Conservation (phyloP, 1,140 invertebrate genomes). For the Chironomus tepperi region DNA sequence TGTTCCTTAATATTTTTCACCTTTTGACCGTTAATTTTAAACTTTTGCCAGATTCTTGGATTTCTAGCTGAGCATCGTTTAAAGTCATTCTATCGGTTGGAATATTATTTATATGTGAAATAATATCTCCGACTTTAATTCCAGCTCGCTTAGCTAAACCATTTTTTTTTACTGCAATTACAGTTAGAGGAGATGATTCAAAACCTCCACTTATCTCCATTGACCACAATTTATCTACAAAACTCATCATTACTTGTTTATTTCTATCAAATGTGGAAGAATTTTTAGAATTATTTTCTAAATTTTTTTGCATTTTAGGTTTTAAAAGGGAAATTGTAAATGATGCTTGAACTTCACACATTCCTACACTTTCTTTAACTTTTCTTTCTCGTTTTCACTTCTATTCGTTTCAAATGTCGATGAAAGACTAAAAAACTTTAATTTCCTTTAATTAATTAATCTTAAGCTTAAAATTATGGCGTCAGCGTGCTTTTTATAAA, state of each 20-base stretch:
- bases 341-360: background rate
- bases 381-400: background rate
- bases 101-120: constrained; percentile 37
- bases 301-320: background rate
- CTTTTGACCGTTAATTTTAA: constrained; percentile 37
- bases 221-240: constrained; percentile 38
- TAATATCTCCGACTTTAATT: constrained; percentile 38
- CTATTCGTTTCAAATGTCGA: background rate
- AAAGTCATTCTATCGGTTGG: constrained; percentile 37
- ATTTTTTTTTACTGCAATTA: constrained; percentile 34
- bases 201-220: constrained; percentile 38
- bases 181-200: constrained; percentile 38
- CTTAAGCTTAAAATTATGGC: background rate
- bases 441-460: background rate
- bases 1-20: constrained; percentile 29
- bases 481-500: background rate
- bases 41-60: constrained; percentile 34
- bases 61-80: constrained; percentile 34
- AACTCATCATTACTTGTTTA: constrained; percentile 37
- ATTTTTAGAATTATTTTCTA: background rate
- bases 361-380: background rate
- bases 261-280: background rate
- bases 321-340: background rate
- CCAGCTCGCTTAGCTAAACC: constrained; percentile 36
- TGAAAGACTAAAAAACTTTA: background rate